Percentiles rank a stretch among this genome's conserved stretches.
phyloP scores from a whole-genome alignment of 2,888 invertebrate species.

The Chrysotoxum bicinctum region DNA sequence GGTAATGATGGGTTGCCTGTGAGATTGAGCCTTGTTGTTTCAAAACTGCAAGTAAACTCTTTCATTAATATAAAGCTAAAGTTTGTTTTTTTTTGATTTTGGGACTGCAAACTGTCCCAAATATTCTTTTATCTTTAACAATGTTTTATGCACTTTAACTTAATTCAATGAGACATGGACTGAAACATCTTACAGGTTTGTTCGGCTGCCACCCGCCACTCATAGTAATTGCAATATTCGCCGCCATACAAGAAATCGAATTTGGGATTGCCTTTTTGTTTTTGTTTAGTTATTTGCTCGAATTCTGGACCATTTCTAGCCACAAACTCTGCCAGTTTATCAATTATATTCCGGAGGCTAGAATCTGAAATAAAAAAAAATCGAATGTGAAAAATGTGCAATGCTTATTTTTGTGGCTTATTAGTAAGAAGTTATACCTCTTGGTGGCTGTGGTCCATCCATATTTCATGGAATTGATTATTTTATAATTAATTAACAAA shows the following conservation, averaged over 20 bases:
- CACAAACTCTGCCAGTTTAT: constrained; percentile 99
- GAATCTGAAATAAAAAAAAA: constrained; percentile 84
- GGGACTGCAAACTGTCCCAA: constrained; percentile 70
- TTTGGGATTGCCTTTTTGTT: constrained; percentile 98
- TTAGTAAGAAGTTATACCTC: constrained; percentile 46
- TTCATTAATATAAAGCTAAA: constrained; percentile 47
- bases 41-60: constrained; percentile 84
- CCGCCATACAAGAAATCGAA: constrained; percentile 98
- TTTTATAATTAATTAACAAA: constrained; percentile 13
- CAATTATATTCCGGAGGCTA: constrained; percentile 97
- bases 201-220: constrained; percentile 96
- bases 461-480: constrained; percentile 39
- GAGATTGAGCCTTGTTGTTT: constrained; percentile 86
- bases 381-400: background rate
- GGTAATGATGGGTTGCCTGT: constrained; percentile 77
- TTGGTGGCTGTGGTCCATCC: constrained; percentile 71
- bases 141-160: background rate
- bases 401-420: background rate
- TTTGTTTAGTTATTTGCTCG: constrained; percentile 99
- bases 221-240: constrained; percentile 97
- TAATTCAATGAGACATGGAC: constrained; percentile 25
- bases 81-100: constrained; percentile 4
- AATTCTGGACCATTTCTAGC: constrained; percentile 99
- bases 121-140: constrained; percentile 3
- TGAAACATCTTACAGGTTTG: constrained; percentile 89